Percentiles rank a stretch among this genome's conserved stretches.
These are phyloP conservation scores for Drosophila busckii DNA, from an alignment of 1,140 invertebrate species.

Conservation along the genomic window DNA sequence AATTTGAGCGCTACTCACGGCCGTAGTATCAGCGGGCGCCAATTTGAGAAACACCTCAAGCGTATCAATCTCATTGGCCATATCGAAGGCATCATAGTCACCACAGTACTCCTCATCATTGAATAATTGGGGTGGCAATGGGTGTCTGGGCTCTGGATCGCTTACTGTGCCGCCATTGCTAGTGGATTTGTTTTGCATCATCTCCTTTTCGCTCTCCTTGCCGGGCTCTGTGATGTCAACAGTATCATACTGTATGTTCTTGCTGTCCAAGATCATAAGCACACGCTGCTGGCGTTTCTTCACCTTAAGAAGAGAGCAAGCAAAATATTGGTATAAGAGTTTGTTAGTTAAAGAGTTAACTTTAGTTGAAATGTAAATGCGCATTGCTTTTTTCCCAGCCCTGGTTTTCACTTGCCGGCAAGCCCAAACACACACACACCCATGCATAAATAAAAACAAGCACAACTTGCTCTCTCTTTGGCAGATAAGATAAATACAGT, in stretches of 20 bases:
- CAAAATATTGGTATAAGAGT: neutral
- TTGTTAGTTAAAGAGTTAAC: neutral
- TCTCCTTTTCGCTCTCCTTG: slow-evolving; percentile 92
- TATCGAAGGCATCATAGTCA: slow-evolving; percentile 95
- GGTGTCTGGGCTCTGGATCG: slow-evolving; percentile 81
- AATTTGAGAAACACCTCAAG: slow-evolving; percentile 91
- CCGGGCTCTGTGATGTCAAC: slow-evolving; percentile 96
- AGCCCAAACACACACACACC: slow-evolving; percentile 9
- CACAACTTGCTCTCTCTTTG: neutral
- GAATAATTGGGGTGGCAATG: slow-evolving; percentile 95
- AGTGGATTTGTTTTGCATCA: slow-evolving; percentile 94
- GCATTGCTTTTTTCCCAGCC: slow-evolving; percentile 1
- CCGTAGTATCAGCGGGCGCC: slow-evolving; percentile 79
- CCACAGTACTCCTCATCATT: slow-evolving; percentile 95
- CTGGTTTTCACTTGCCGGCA: slow-evolving; percentile 27
- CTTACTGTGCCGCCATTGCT: slow-evolving; percentile 85
- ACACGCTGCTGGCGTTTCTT: slow-evolving; percentile 96
- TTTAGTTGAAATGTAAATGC: too few species aligned
- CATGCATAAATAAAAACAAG: neutral
- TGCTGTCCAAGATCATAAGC: slow-evolving; percentile 93
- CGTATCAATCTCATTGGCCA: slow-evolving; percentile 94
- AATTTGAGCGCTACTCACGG: slow-evolving; percentile 78
- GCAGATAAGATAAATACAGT: slow-evolving; percentile 18
- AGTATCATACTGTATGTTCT: slow-evolving; percentile 91
- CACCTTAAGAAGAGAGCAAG: slow-evolving; percentile 82